A percentile compares a stretch with the other conserved stretches of the same genome.
These are phyloP conservation scores for Daboia siamensis DNA, from an alignment of 2,113 vertebrate species.

Conservation along the genomic window DNA sequence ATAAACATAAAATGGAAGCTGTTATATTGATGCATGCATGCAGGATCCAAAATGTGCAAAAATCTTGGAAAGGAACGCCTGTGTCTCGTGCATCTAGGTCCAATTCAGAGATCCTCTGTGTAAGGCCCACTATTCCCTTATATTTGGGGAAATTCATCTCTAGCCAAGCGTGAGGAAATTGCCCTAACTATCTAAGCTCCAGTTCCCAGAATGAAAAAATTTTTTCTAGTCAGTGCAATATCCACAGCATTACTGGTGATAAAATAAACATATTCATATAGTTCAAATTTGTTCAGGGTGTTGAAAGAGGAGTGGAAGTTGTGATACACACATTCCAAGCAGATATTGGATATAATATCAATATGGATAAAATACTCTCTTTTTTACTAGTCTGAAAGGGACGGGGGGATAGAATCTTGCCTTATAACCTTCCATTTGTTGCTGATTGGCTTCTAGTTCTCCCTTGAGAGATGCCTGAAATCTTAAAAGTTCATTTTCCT, in stretches of 20 bases:
- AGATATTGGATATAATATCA: neutral
- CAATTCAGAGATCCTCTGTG: neutral
- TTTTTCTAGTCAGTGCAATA: neutral
- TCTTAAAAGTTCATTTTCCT: conserved; percentile 86
- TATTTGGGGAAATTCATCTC: neutral
- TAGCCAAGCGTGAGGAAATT: neutral
- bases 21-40: neutral
- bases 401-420: conserved; percentile 55
- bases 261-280: neutral
- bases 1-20: neutral
- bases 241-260: neutral
- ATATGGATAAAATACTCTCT: neutral
- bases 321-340: neutral
- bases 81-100: neutral
- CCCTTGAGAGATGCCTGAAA: conserved; percentile 85
- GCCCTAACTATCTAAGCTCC: neutral
- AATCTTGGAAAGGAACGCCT: neutral
- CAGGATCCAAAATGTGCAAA: neutral
- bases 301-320: neutral
- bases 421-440: conserved; percentile 90
- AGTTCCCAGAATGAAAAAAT: neutral
- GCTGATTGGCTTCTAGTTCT: conserved; percentile 88
- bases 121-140: neutral
- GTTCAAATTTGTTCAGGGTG: neutral
- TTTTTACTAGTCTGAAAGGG: conserved; percentile 9